phyloP scores from a whole-genome alignment of 2,113 vertebrate species.

The Garra rufa region DNA sequence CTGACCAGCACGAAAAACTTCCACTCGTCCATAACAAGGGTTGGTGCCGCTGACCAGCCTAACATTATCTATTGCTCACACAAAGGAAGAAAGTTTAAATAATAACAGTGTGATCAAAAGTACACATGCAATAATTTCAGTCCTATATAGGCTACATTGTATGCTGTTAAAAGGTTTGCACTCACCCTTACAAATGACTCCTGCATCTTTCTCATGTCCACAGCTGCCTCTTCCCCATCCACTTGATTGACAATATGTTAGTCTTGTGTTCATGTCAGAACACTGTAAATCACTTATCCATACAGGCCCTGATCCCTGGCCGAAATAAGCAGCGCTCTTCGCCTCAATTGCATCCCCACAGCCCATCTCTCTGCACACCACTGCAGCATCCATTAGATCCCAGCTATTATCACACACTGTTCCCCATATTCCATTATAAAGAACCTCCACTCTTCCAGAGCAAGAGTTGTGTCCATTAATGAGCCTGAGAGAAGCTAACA shows the following conservation, averaged over 20 bases:
- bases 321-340: not conserved
- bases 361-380: constrained; percentile 36
- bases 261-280: not conserved
- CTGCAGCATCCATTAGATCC: constrained; percentile 21
- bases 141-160: not conserved
- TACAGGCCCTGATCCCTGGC: constrained; percentile 8
- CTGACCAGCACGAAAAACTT: not conserved
- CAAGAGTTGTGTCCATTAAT: constrained; percentile 1
- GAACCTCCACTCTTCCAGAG: constrained; percentile 31
- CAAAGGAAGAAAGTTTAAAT: not conserved
- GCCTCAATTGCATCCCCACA: not conserved
- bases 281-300: constrained; percentile 12
- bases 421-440: not conserved
- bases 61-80: not conserved
- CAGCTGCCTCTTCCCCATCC: constrained; percentile 4
- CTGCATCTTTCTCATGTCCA: constrained; percentile 26
- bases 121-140: not conserved
- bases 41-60: not conserved
- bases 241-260: not conserved
- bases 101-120: not conserved
- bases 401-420: constrained; percentile 41
- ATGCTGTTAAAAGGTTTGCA: not conserved
- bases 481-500: constrained; percentile 20
- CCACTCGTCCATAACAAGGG: constrained; percentile 16
- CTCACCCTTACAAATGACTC: constrained; percentile 40